A percentile compares a stretch with the other conserved stretches of the same genome.
phyloP scores from a whole-genome alignment of 2,888 invertebrate species.

The Phlogophora meticulosa region DNA sequence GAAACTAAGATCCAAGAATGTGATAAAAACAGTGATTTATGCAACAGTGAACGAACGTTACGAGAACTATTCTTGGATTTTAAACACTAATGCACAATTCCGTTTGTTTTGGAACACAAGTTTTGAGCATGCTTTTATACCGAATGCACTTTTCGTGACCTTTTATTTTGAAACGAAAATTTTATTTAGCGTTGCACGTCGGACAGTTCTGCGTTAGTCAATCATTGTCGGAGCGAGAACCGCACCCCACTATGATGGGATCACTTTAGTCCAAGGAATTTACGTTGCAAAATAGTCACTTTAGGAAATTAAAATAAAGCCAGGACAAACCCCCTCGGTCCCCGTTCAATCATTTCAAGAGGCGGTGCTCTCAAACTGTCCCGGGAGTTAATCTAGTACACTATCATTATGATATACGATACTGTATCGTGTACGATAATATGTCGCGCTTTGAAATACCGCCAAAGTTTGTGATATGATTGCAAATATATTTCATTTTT shows the following conservation, averaged over 20 bases:
- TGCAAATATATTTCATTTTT: background rate
- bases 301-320: slow-evolving; percentile 90
- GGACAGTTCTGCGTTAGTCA: slow-evolving; percentile 69
- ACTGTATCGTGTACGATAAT: slow-evolving; percentile 67
- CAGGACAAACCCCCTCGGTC: slow-evolving; percentile 86
- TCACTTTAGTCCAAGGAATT: slow-evolving; percentile 80
- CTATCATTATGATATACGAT: slow-evolving; percentile 75
- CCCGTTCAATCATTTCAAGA: slow-evolving; percentile 90
- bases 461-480: background rate
- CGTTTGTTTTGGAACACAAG: slow-evolving; percentile 58
- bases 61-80: slow-evolving; percentile 73
- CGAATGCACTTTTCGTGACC: slow-evolving; percentile 66
- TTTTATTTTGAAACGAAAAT: slow-evolving; percentile 58
- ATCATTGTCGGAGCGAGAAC: slow-evolving; percentile 74
- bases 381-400: slow-evolving; percentile 80
- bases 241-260: slow-evolving; percentile 74
- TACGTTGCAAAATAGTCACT: slow-evolving; percentile 89
- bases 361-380: slow-evolving; percentile 84
- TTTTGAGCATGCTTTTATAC: slow-evolving; percentile 69
- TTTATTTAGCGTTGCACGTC: slow-evolving; percentile 61
- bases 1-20: slow-evolving; percentile 81
- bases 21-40: slow-evolving; percentile 67
- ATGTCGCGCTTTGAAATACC: slow-evolving; percentile 31
- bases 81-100: slow-evolving; percentile 64
- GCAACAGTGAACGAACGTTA: slow-evolving; percentile 54